Evolutionary conservation across 1,140 invertebrate species (phyloP).

Genomic region (Xylocopa sonorina): DNA sequence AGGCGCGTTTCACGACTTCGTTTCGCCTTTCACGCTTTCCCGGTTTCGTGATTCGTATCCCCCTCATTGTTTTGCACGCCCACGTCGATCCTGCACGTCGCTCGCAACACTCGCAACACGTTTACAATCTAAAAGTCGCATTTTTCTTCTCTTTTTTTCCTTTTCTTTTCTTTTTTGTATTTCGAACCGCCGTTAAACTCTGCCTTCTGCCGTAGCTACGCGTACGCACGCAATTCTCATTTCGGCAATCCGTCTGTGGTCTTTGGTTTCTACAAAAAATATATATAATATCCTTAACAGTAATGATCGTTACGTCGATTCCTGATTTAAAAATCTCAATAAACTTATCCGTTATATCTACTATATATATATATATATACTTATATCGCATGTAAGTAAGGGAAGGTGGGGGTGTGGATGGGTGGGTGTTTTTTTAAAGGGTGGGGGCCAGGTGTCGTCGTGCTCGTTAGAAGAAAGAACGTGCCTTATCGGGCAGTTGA

Average conservation of each 20-base stretch:
- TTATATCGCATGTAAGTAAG: slow-evolving; percentile 29
- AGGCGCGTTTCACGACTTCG: slow-evolving; percentile 6
- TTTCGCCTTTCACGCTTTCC: slow-evolving; percentile 50
- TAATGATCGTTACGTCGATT: slow-evolving; percentile 72
- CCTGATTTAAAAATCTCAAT: slow-evolving; percentile 73
- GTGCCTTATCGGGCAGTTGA: slow-evolving; percentile 57
- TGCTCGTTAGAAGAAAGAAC: slow-evolving; percentile 56
- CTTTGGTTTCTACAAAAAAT: slow-evolving; percentile 77
- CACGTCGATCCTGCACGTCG: slow-evolving; percentile 55
- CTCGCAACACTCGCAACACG: slow-evolving; percentile 42
- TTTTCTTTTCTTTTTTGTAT: too few species aligned
- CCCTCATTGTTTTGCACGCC: background rate
- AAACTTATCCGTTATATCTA: slow-evolving; percentile 66
- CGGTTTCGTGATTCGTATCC: slow-evolving; percentile 10
- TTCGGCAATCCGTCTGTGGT: slow-evolving; percentile 66
- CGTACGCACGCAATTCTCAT: slow-evolving; percentile 52
- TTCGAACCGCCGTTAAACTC: slow-evolving; percentile 42
- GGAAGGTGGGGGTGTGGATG: background rate
- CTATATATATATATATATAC: slow-evolving; percentile 60
- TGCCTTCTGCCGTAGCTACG: slow-evolving; percentile 47
- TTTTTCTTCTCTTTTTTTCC: too few species aligned
- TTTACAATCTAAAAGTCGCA: slow-evolving; percentile 31
- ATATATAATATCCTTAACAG: slow-evolving; percentile 75
- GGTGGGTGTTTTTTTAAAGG: background rate
- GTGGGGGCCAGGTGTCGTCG: slow-evolving; percentile 22